Evolutionary conservation across 1,140 invertebrate species (phyloP).

Genomic region (Meloidogyne chitwoodi): DNA sequence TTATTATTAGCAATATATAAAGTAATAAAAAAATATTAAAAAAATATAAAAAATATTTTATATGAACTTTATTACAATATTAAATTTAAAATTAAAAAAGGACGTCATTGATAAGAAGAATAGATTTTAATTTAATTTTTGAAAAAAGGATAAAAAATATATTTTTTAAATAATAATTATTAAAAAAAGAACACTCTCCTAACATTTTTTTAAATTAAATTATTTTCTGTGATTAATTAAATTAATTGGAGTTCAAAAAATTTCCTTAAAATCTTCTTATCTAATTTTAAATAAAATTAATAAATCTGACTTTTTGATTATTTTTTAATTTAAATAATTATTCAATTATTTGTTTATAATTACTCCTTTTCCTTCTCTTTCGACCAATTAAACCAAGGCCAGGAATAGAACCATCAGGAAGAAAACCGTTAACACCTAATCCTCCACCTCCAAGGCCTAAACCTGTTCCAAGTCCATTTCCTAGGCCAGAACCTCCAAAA

Average conservation of each 20-base stretch:
- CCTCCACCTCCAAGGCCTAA: slow-evolving; percentile 3
- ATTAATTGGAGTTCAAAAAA: no score
- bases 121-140: neutral
- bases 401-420: slow-evolving; percentile 13
- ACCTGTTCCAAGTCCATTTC: neutral
- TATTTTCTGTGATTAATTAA: no score
- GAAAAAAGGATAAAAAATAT: neutral
- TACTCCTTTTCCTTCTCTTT: neutral
- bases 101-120: neutral
- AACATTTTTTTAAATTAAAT: no score
- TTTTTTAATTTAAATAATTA: no score
- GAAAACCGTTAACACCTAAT: slow-evolving; percentile 9
- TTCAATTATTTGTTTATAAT: no score
- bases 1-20: neutral
- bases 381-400: neutral
- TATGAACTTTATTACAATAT: neutral
- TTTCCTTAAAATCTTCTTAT: no score
- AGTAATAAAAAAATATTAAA: neutral
- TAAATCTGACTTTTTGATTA: no score
- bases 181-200: no score
- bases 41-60: neutral
- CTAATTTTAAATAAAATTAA: no score
- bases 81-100: neutral
- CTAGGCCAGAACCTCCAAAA: neutral
- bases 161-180: no score